Evolutionary conservation across 2,113 vertebrate genomes (phyloP), one percentile per base, ranked within the genome.

Genomic region (Tauraco erythrolophus): DNA sequence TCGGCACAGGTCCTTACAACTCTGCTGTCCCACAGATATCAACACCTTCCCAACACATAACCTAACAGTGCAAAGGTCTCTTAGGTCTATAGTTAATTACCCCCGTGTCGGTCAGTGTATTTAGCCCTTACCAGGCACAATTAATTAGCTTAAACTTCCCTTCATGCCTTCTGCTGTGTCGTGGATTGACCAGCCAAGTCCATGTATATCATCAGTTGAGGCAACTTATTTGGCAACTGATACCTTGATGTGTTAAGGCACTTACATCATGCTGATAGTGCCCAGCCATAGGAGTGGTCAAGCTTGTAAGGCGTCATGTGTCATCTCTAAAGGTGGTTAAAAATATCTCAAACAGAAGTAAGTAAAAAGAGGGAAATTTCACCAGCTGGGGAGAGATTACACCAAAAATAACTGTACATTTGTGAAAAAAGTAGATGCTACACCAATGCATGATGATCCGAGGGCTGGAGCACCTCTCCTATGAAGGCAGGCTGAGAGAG

Each of bases 101-200:
- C 3, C 10, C 7, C 6, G 2, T 2, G 1, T 7, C 62, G 43
- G 25, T 61, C 41, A 56, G 31, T 0, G 0, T 33, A 60, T 72
- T 74, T 48, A 61, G 65, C 35, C 23, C 19, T 30, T 37, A 53
- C 24, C 19, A 43, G 25, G 23, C 43, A 64, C 50, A 37, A 10
- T 33, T 64, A 51, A 37, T 60, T 46, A 54, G 9, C 23, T 70
- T 69, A 70, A 43, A 23, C n/a, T 80, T 69, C n/a, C 24, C 16
- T 37, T 51, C 0, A 0, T 71, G 17, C 14, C 10, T 43, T 11
- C 43, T 3, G 4, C 56, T 81, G 23, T 48, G 46, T 71, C 50
- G 31, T 31, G 51, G 31, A 46, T 89, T 84, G 57, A 17, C 35
- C 21, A 27, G 50, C 31, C 31, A 56, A 50, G 7, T 43, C 28